These are phyloP conservation scores for Chironomus tentans DNA, from an alignment of 2,888 invertebrate genomes.

Conservation along the genomic window DNA sequence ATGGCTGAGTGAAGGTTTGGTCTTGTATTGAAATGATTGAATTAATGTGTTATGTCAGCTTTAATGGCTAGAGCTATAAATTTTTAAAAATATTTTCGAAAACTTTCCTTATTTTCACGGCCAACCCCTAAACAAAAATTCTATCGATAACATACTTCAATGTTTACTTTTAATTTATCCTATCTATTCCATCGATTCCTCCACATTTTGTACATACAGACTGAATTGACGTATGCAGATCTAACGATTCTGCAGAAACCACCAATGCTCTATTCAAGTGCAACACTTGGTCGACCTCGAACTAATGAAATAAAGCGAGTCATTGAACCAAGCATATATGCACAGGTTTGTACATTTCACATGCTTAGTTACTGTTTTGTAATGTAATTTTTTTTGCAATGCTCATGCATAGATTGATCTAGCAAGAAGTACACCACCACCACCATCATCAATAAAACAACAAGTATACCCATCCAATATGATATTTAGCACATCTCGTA, in stretches of 20 bases:
- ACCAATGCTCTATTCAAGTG: slow-evolving; percentile 36
- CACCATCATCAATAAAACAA: slow-evolving; percentile 18
- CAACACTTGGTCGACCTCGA: slow-evolving; percentile 41
- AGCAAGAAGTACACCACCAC: slow-evolving; percentile 13
- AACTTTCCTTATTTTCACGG: too few species aligned
- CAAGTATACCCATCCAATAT: slow-evolving; percentile 24
- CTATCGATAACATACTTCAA: too few species aligned
- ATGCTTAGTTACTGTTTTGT: background rate
- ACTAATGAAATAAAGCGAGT: slow-evolving; percentile 40
- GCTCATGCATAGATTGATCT: slow-evolving; percentile 17
- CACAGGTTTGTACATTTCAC: slow-evolving; percentile 36
- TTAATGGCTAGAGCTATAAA: too few species aligned
- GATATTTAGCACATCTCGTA: slow-evolving; percentile 23
- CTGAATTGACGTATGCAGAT: slow-evolving; percentile 26
- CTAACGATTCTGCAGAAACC: slow-evolving; percentile 22
- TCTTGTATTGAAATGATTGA: too few species aligned
- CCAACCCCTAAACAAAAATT: too few species aligned
- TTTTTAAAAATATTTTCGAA: too few species aligned
- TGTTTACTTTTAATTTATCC: too few species aligned
- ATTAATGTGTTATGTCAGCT: too few species aligned
- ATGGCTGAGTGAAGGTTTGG: background rate
- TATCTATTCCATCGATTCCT: too few species aligned
- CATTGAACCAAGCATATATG: slow-evolving; percentile 42
- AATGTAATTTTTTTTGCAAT: background rate
- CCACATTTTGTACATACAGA: background rate